Percentiles rank a stretch among this genome's conserved stretches.
phyloP scores from a whole-genome alignment of 2,888 invertebrate genomes.

The Alsophila aescularia region DNA sequence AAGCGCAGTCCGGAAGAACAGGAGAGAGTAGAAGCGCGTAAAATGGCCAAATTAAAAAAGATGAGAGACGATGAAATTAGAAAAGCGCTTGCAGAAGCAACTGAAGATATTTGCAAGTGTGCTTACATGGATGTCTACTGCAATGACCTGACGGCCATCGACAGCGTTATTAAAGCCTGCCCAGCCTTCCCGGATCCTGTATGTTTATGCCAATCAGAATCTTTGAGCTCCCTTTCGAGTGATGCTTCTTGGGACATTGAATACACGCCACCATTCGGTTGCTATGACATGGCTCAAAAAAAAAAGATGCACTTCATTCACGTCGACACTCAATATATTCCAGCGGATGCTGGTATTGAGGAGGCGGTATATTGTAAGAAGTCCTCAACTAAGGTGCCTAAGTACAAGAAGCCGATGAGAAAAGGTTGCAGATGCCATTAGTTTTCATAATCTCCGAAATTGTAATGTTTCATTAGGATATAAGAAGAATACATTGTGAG shows the following conservation, averaged over 20 bases:
- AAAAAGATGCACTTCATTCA: constrained; percentile 79
- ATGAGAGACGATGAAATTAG: constrained; percentile 81
- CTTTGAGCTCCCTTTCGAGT: constrained; percentile 75
- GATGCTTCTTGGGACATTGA: constrained; percentile 89
- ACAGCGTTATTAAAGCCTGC: constrained; percentile 73
- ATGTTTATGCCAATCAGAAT: constrained; percentile 70
- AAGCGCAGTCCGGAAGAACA: constrained; percentile 82
- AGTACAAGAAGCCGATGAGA: too few species aligned
- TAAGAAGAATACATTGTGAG: too few species aligned
- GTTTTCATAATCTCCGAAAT: too few species aligned
- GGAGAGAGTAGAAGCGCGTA: constrained; percentile 81
- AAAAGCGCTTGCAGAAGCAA: constrained; percentile 74
- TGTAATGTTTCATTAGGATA: too few species aligned
- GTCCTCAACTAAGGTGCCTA: too few species aligned
- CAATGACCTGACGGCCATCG: constrained; percentile 74
- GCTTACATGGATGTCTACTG: constrained; percentile 81
- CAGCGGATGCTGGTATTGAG: constrained; percentile 78
- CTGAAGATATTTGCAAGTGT: constrained; percentile 77
- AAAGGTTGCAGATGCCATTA: too few species aligned
- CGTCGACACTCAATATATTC: constrained; percentile 86
- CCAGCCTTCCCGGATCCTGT: constrained; percentile 77
- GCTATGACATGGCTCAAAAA: constrained; percentile 85
- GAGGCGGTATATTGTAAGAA: too few species aligned
- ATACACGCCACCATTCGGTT: constrained; percentile 88
- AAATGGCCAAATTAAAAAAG: constrained; percentile 82